Evolutionary conservation across 2,113 vertebrate genomes (phyloP), one percentile per base, ranked within the genome.

Genomic region (Mormyrus iriodes): DNA sequence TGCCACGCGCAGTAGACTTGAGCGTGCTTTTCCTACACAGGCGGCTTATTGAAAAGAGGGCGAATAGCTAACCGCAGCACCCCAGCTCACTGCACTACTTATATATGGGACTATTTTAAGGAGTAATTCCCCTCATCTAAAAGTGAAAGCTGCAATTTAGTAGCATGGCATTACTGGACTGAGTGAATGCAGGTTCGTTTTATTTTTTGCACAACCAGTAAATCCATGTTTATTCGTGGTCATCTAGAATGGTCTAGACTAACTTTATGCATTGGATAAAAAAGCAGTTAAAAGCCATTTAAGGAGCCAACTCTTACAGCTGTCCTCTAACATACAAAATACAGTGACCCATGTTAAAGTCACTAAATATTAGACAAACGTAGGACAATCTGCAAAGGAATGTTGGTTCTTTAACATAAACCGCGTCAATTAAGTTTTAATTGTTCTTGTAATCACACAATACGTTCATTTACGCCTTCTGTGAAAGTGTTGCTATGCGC

Each of bases 101-200:
- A 39, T 65, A 58, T 65, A 48, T 49, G 87, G 8, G 61, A 12
- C 87, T 46, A 88, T 65, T 48, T 88, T 27, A 31, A 73, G 61
- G n/a, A 69, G n/a, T 13, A 27, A 49, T 84, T 84, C 39, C 44
- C 27, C 31, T 42, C 39, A n/a, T 87, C 86, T 58, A 17, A 27
- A 88, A 88, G 58, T 42, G 27, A 88, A 88, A 88, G 86, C 58
- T 88, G 58, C 42, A 88, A 69, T 44, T 88, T 61, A 58, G 19
- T 39, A 88, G 39, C 35, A 61, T 19, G 61, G n/a, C 27, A 82
- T 44, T 44, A 82, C 76, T 39, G 44, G 76, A 19, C 39, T 82
- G 76, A 31, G 61, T 69, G n/a, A 82, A 39, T 82, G 35, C n/a
- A 44, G 42, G 31, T 44, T 82, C 42, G n/a, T 82, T 82, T 84